phyloP scores from a whole-genome alignment of 2,113 vertebrate genomes.

The Elgaria multicarinata region DNA sequence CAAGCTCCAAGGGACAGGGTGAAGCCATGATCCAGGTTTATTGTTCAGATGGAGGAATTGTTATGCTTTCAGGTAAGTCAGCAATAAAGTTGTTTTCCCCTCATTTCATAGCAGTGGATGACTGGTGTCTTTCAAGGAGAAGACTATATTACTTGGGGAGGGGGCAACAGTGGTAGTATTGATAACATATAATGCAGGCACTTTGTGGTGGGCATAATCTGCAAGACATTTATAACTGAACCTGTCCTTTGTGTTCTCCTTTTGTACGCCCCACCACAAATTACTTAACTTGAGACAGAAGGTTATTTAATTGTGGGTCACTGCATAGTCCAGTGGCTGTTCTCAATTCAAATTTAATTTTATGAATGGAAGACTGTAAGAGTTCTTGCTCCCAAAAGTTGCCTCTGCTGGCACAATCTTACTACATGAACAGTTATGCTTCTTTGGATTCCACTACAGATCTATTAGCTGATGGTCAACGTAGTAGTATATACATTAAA shows the following conservation, averaged over 20 bases:
- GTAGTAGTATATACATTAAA: accelerated
- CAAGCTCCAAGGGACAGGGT: slow-evolving; percentile 39
- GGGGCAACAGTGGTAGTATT: slow-evolving; percentile 59
- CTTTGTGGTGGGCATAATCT: slow-evolving; percentile 32
- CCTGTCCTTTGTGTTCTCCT: not conserved
- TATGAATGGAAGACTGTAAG: not conserved
- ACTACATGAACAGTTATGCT: not conserved
- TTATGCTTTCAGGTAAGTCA: slow-evolving; percentile 63
- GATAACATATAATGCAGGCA: slow-evolving; percentile 35
- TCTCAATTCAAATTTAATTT: not conserved
- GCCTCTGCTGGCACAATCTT: not conserved
- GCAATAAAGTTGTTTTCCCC: not conserved
- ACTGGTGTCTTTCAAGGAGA: not conserved
- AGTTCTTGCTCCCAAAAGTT: not conserved
- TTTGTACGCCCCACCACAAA: not conserved
- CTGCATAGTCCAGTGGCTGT: no score
- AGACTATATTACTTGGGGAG: not conserved
- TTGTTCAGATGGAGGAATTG: slow-evolving; percentile 39
- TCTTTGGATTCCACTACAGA: not conserved
- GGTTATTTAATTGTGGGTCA: not conserved
- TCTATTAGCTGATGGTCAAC: not conserved
- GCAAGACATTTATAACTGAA: slow-evolving; percentile 38
- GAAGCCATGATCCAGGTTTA: slow-evolving; percentile 46
- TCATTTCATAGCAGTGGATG: not conserved
- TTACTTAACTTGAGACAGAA: not conserved